Evolutionary conservation across 1,140 invertebrate species (phyloP).

Genomic region (Caenorhabditis inopinata): DNA sequence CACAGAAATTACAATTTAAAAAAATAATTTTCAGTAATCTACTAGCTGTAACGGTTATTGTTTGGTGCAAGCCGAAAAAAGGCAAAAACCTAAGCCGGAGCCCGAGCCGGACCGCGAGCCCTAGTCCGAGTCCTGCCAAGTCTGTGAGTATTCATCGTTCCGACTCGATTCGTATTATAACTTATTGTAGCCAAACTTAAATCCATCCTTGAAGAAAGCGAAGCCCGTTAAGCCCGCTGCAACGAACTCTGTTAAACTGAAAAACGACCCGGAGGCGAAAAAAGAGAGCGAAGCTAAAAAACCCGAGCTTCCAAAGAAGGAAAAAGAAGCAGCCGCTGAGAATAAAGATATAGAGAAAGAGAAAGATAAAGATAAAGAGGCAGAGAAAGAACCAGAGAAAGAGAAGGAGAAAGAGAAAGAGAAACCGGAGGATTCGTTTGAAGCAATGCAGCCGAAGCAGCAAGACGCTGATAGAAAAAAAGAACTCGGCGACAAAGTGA

Average conservation of each 20-base stretch:
- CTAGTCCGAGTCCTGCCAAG: too few relatives aligned
- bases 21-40: neutral
- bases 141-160: too few relatives aligned
- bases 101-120: too few relatives aligned
- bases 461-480: constrained; percentile 28
- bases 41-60: neutral
- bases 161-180: too few relatives aligned
- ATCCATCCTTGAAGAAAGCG: too few relatives aligned
- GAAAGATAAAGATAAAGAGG: neutral
- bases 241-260: neutral
- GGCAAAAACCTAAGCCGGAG: neutral
- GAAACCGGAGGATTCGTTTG: neutral
- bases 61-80: constrained; percentile 1
- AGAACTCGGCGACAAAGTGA: neutral
- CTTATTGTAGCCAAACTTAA: too few relatives aligned
- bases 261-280: neutral
- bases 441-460: neutral
- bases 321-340: neutral
- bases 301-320: neutral
- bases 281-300: neutral
- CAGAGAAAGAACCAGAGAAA: neutral
- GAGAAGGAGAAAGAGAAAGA: neutral
- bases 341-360: neutral
- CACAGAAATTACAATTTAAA: too few relatives aligned
- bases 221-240: neutral